Evolutionary conservation across 2,113 vertebrate species (phyloP), one percentile per base, ranked within the genome.

Genomic region (Neodon shergylaensis): DNA sequence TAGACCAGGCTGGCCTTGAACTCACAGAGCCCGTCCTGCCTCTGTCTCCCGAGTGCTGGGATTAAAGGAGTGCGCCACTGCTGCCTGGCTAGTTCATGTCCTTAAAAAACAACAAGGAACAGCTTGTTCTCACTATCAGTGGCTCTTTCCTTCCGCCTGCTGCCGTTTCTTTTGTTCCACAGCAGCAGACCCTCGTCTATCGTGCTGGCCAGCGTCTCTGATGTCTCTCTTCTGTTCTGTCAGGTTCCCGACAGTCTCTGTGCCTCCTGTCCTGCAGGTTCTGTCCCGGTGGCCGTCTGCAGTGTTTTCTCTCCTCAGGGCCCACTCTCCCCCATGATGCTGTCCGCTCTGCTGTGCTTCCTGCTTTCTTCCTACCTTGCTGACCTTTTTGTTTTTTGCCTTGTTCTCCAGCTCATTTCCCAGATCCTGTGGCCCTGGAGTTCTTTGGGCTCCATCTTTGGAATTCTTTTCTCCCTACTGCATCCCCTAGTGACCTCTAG

Each of bases 271-370:
- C 2, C 19, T 54, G 31, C 31, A 33, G 17, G 19, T 1, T 88
- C 24, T 1, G 21, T 54, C 0, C 42, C 14, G 0, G 7, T 0
- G 8, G 7, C 24, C 73, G 44, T 14, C 44, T 12, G 58, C 22
- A 17, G 6, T 42, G n/a, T 28, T 61, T 28, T 61, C n/a, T 42
- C 7, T 31, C 8, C 3, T 31, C 58, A 42, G 24, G 10, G 8
- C 28, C 12, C 33, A 13, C 24, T 77, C n/a, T 66, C 19, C 21
- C 54, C 86, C 47, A 2, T 11, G 49, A n/a, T 28, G 6, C 2
- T 1, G 22, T 13, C 5, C 10, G 78, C 78, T 58, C 10, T 2
- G 5, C 61, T 73, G 26, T 28, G 26, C 0, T 33, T 3, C 31
- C 14, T 2, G 0, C 21, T 87, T 65, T 61, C 36, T 21, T 70